phyloP scores from a whole-genome alignment of 2,888 invertebrate species.

The Pristionchus mayeri region DNA sequence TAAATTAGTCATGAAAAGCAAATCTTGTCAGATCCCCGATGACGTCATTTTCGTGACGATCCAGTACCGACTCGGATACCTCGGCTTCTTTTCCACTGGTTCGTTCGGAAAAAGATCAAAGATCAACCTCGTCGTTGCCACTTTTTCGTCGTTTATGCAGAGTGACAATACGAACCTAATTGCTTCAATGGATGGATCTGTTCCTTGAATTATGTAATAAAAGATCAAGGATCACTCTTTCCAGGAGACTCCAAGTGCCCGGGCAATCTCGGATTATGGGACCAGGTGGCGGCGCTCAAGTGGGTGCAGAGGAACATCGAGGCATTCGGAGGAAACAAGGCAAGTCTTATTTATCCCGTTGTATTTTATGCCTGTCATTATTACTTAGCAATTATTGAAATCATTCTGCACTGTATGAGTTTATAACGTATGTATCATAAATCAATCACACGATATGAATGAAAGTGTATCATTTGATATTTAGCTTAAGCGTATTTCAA shows the following conservation, averaged over 20 bases:
- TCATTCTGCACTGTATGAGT: no score
- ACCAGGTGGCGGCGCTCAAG: slow-evolving; percentile 61
- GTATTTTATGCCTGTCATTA: no score
- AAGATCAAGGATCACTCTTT: no score
- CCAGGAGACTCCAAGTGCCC: slow-evolving; percentile 55
- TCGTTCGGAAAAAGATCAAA: neutral
- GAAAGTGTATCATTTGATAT: neutral
- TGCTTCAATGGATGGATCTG: no score
- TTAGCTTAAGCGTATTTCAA: neutral
- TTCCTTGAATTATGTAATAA: no score
- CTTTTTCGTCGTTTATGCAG: no score
- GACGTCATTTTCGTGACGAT: slow-evolving; percentile 64
- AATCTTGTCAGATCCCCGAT: neutral
- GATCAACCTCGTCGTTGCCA: neutral
- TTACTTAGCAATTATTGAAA: no score
- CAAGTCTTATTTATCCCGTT: neutral
- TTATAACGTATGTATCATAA: no score
- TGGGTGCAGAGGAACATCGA: slow-evolving; percentile 53
- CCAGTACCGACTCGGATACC: slow-evolving; percentile 65
- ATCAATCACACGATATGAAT: no score
- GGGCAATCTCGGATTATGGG: slow-evolving; percentile 62
- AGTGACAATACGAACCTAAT: no score
- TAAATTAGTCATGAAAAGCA: neutral
- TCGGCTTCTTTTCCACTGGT: slow-evolving; percentile 64
- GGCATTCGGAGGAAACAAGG: slow-evolving; percentile 42